Percentiles rank a stretch among this genome's conserved stretches.
phyloP scores from a whole-genome alignment of 2,797 vertebrate species.

The Bufotes viridis region DNA sequence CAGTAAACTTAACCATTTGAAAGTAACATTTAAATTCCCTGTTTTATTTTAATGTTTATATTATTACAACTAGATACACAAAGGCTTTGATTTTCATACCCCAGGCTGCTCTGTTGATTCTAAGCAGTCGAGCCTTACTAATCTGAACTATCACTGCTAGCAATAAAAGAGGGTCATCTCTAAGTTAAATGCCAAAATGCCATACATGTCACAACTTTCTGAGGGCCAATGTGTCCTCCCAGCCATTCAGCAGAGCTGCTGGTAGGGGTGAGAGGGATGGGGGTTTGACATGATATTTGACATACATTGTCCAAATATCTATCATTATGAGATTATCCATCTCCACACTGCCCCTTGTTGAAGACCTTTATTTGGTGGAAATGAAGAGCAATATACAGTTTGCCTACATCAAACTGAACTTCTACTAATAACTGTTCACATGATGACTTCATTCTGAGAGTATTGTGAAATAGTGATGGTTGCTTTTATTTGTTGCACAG shows the following conservation, averaged over 20 bases:
- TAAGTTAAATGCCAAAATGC: neutral
- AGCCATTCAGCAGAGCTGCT: neutral
- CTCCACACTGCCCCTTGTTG: neutral
- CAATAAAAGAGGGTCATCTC: neutral
- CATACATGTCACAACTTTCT: neutral
- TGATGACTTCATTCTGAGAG: too few relatives aligned
- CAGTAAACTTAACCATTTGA: slow-evolving; percentile 45
- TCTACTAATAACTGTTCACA: too few relatives aligned
- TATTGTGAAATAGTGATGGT: too few relatives aligned
- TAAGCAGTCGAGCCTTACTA: neutral
- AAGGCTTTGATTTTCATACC: neutral
- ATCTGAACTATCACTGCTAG: neutral
- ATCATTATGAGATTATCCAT: neutral
- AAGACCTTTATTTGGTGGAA: neutral
- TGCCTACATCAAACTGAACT: neutral
- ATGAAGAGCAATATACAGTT: neutral
- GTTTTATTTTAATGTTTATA: slow-evolving; percentile 1
- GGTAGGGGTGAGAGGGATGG: too few relatives aligned
- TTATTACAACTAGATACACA: slow-evolving; percentile 6
- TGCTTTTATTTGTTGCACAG: too few relatives aligned
- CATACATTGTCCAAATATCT: neutral
- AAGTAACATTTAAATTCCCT: neutral
- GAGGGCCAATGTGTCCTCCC: too few relatives aligned
- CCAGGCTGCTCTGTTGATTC: neutral
- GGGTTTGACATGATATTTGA: neutral